Evolutionary conservation across 2,113 vertebrate genomes (phyloP).

Genomic region (Siniperca knerii): DNA sequence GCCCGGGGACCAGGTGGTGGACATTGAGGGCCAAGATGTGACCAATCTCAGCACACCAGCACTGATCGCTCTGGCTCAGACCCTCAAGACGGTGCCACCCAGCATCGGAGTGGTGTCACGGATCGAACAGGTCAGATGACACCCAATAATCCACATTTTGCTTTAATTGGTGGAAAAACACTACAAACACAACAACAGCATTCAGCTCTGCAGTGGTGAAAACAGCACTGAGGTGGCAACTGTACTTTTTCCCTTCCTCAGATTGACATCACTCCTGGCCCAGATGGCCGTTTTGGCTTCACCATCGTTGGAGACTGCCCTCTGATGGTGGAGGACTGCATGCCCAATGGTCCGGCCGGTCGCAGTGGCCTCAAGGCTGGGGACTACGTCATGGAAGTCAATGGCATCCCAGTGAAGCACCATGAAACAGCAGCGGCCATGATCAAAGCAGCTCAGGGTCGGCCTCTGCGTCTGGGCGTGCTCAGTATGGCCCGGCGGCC

Average conservation of each 20-base stretch:
- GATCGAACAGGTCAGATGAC: constrained; percentile 81
- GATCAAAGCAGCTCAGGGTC: constrained; percentile 85
- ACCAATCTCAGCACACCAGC: constrained; percentile 87
- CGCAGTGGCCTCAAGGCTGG: constrained; percentile 84
- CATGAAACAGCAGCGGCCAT: constrained; percentile 81
- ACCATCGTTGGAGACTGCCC: constrained; percentile 85
- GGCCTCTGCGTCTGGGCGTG: constrained; percentile 85
- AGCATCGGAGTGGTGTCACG: constrained; percentile 96
- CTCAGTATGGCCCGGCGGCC: constrained; percentile 85
- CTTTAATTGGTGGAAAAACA: background rate
- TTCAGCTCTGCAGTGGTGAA: background rate
- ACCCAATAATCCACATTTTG: background rate
- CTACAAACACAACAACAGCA: background rate
- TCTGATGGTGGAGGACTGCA: constrained; percentile 86
- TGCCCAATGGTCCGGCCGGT: constrained; percentile 82
- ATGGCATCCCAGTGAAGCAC: constrained; percentile 83
- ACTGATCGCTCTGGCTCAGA: constrained; percentile 87
- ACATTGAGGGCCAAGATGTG: constrained; percentile 94
- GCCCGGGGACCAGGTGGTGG: constrained; percentile 95
- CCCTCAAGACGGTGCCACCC: constrained; percentile 90
- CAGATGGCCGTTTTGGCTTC: constrained; percentile 85
- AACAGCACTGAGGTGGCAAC: background rate
- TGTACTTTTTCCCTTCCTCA: constrained; percentile 30
- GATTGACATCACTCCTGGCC: constrained; percentile 82
- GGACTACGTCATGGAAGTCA: constrained; percentile 90